phyloP scores from a whole-genome alignment of 2,113 vertebrate species.

The Paralichthys olivaceus region DNA sequence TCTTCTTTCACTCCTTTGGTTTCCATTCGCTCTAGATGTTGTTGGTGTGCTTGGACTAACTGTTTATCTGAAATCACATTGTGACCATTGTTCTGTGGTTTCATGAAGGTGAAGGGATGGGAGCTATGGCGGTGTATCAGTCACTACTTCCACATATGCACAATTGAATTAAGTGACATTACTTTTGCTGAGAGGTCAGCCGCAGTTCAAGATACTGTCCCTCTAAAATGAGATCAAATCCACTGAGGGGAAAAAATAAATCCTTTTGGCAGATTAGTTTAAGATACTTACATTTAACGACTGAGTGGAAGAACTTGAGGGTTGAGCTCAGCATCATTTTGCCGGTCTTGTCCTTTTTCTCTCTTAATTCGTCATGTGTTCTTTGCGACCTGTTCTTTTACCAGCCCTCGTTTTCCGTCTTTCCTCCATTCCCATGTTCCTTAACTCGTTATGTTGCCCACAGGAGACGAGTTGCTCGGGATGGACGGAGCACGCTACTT shows the following conservation, averaged over 20 bases:
- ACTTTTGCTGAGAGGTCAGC: constrained; percentile 1
- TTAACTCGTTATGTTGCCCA: constrained; percentile 22
- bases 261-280: constrained; percentile 18
- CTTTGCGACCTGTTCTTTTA: constrained; percentile 26
- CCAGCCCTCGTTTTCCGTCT: neutral
- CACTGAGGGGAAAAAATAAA: neutral
- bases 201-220: constrained; percentile 20
- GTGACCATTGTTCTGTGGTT: constrained; percentile 55
- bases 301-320: constrained; percentile 28
- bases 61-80: constrained; percentile 39
- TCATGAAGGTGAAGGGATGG: constrained; percentile 50
- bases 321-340: constrained; percentile 40
- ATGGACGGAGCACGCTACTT: constrained; percentile 84
- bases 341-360: constrained; percentile 47
- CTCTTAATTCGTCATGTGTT: constrained; percentile 44
- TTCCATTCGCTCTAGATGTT: constrained; percentile 71
- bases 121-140: constrained; percentile 35
- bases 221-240: neutral
- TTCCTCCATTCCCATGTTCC: neutral
- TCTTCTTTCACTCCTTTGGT: constrained; percentile 70
- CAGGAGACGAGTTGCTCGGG: constrained; percentile 85
- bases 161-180: constrained; percentile 10
- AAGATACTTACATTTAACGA: neutral
- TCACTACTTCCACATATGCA: neutral
- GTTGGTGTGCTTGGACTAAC: constrained; percentile 59